Evolutionary conservation across 1,140 invertebrate genomes (phyloP).

Genomic region (Macrostomum lignano): DNA sequence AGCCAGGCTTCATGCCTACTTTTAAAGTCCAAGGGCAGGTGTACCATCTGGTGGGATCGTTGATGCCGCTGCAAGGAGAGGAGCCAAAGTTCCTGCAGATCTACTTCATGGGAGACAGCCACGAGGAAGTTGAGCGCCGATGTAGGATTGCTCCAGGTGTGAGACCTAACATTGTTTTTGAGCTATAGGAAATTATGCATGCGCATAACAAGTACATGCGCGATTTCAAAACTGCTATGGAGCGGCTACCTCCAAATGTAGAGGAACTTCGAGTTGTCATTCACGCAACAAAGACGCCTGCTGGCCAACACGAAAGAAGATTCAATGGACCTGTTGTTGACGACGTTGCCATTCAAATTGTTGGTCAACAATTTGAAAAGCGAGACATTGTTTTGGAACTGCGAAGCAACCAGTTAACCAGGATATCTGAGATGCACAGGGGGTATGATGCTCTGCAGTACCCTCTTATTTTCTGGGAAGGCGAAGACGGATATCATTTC

Average conservation of each 20-base stretch:
- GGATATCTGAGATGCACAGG: slow-evolving; percentile 1
- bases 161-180: slow-evolving; percentile 6
- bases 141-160: slow-evolving; percentile 5
- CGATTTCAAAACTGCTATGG: slow-evolving; percentile 18
- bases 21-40: slow-evolving; percentile 30
- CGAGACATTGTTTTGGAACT: slow-evolving; percentile 10
- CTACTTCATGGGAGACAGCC: slow-evolving; percentile 13
- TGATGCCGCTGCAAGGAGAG: slow-evolving; percentile 13
- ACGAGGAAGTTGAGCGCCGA: slow-evolving; percentile 6
- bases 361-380: slow-evolving; percentile 13
- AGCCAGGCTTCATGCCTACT: slow-evolving; percentile 15
- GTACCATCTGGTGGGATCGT: slow-evolving; percentile 24
- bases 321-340: slow-evolving; percentile 20
- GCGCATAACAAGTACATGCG: slow-evolving; percentile 14
- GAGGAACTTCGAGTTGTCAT: slow-evolving; percentile 15
- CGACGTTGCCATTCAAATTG: slow-evolving; percentile 17
- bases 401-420: neutral
- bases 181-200: slow-evolving; percentile 19
- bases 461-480: slow-evolving; percentile 9
- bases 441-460: slow-evolving; percentile 8
- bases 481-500: slow-evolving; percentile 9
- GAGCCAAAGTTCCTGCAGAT: slow-evolving; percentile 24
- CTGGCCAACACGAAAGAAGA: slow-evolving; percentile 18
- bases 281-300: slow-evolving; percentile 16
- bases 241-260: slow-evolving; percentile 13